Evolutionary conservation across 2,113 vertebrate genomes (phyloP).

Genomic region (Phylloscopus trochilus): DNA sequence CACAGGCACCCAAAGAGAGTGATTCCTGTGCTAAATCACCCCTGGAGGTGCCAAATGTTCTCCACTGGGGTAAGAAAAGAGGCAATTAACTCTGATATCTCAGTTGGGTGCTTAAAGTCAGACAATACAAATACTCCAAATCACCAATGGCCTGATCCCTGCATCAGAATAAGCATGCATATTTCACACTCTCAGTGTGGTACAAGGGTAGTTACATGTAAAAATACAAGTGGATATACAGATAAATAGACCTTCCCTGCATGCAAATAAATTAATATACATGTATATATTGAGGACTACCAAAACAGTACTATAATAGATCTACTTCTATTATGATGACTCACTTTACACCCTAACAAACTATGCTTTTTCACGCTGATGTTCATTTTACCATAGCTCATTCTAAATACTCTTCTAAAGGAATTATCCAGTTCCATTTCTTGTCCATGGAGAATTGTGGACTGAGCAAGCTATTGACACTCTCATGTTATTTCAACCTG

Average conservation of each 20-base stretch:
- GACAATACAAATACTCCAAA: not conserved
- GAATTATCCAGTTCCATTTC: not conserved
- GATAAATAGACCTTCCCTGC: not conserved
- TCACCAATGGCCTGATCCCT: not conserved
- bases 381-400: not conserved
- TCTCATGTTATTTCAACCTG: not conserved
- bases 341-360: not conserved
- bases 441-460: not conserved
- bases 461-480: not conserved
- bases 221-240: not conserved
- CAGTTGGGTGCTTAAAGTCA: not conserved
- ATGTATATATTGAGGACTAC: not conserved
- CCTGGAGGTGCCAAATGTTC: not conserved
- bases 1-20: not conserved
- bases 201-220: not conserved
- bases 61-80: not conserved
- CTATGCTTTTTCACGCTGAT: not conserved
- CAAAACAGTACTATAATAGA: not conserved
- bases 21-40: rapidly evolving
- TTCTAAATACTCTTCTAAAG: not conserved
- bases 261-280: not conserved
- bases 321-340: not conserved
- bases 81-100: not conserved
- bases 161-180: not conserved
- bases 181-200: not conserved